Base-by-base conservation (phyloP, 2,888 invertebrate genomes). In the Stenodema calcarata region DNA sequence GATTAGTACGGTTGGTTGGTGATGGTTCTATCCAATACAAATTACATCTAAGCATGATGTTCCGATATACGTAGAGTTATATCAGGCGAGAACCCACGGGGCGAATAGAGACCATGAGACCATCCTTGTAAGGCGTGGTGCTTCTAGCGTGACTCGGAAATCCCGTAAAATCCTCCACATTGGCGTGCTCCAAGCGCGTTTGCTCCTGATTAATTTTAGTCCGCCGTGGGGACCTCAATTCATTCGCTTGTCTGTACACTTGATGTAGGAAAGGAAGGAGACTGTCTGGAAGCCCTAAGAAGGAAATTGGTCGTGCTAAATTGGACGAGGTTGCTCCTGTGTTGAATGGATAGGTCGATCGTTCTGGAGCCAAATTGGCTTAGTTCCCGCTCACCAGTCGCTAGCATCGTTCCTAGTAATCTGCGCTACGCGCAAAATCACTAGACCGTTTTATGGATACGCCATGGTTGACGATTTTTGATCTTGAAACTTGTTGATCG, bases 161-260 rank as follows among this genome's bases (percentile, higher is more conserved):
- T 78, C 78, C 42, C 82, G 69, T 82, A 82, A 82, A 82, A 69
- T 42, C 82, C 82, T 69, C 27, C 62, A 23, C 62, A 4, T 30
- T 69, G 69, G 62, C 82, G 82, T 69, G 82, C 11, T 62, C 82
- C 69, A 82, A 82, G 35, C 82, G 70, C 62, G 42, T 82, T 82
- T 14, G 41, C 82, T 82, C 23, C 78, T 41, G 62, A 69, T 82
- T 82, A 82, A 82, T 62, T 80, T 62, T 27, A 62, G 62, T 27
- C 12, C 23, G 23, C 23, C 62, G 62, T 62, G 62, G 23, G 62
- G 62, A 23, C 62, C 62, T 62, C 6, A 62, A 62, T n/a, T 62
- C 62, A 27, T 62, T 62, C 62, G 62, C 62, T 62, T 62, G 62
- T 62, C 62, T 62, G 62, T 62, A 9, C 62, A 62, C 62, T 62